Evolutionary conservation across 2,888 invertebrate species (phyloP), one percentile per base, ranked within the genome.

Genomic region (Argyresthia goedartella): DNA sequence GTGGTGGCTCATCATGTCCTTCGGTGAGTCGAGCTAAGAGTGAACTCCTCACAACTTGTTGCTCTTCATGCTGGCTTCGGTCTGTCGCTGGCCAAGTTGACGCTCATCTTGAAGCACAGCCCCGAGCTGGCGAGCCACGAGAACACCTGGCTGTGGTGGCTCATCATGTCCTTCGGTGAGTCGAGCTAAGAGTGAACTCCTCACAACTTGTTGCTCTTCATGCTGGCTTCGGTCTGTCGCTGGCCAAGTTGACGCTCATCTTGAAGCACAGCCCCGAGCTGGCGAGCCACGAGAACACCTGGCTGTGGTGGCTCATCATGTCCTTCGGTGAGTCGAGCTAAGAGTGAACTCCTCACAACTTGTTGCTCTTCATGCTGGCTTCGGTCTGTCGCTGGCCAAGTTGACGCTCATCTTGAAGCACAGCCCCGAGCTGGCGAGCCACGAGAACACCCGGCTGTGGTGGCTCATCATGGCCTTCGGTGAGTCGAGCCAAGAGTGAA

Each of bases 341-440:
- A n/a, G n/a, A 14, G 11, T 10, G 43, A 14, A 25, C 25, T 25
- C 25, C 6, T 6, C 6, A 4, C 25, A 25, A 4, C 25, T 25
- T 25, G 25, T 2, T 2, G 25, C 2, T 25, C 25, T 25, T 25
- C 25, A n/a, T n/a, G 94, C 97, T 46, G 97, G 97, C 52, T 96
- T 97, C 71, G 97, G 97, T 1, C 88, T 97, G 13, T 97, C 97
- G 7, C 88, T 97, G 57, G 95, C 96, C 59, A 97, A 97, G 82
- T 97, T 97, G 97, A 96, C 96, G 36, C 90, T 96, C 63, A 97
- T 97, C 67, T 96, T 96, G 10, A 96, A 96, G 72, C 94, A 95
- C 70, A 95, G 95, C 61, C 95, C 95, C 51, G 95, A 95, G 69
- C 87, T 95, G 61, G 94, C 94, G 53, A 93, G 93, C 9, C 93